Percentiles rank a stretch among this genome's conserved stretches.
These are phyloP conservation scores for Xylota sylvarum DNA, from an alignment of 2,888 invertebrate genomes.

Conservation along the genomic window DNA sequence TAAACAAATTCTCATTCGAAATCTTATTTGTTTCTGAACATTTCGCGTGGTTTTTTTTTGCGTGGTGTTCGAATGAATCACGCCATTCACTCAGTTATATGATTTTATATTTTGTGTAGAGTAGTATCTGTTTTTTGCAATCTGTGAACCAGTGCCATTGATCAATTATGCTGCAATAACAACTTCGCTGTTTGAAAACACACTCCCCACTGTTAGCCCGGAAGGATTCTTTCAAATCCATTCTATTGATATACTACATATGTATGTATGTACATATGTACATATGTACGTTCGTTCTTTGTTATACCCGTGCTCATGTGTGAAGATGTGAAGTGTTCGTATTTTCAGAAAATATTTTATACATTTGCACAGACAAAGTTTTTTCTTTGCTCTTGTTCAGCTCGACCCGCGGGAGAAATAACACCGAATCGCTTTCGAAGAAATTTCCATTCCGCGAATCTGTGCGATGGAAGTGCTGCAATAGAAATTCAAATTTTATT, in stretches of 20 bases:
- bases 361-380: neutral
- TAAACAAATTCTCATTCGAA: neutral
- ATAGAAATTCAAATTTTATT: neutral
- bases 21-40: neutral
- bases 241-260: neutral
- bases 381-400: neutral
- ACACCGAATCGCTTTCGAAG: neutral
- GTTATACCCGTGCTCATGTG: neutral
- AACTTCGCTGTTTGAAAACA: no score
- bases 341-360: neutral
- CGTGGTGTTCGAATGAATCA: neutral
- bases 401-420: neutral
- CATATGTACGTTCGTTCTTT: neutral
- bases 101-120: neutral
- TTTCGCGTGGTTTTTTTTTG: neutral
- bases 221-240: constrained; percentile 20
- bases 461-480: neutral
- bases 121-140: constrained; percentile 3
- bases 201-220: neutral
- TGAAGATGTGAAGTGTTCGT: neutral
- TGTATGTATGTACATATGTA: neutral
- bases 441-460: constrained; percentile 4
- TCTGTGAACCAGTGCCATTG: neutral
- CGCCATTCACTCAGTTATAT: neutral
- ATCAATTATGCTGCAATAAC: neutral